Evolutionary conservation across 2,888 invertebrate genomes (phyloP), one percentile per base, ranked within the genome.

Genomic region (Hoplodrina blanda): DNA sequence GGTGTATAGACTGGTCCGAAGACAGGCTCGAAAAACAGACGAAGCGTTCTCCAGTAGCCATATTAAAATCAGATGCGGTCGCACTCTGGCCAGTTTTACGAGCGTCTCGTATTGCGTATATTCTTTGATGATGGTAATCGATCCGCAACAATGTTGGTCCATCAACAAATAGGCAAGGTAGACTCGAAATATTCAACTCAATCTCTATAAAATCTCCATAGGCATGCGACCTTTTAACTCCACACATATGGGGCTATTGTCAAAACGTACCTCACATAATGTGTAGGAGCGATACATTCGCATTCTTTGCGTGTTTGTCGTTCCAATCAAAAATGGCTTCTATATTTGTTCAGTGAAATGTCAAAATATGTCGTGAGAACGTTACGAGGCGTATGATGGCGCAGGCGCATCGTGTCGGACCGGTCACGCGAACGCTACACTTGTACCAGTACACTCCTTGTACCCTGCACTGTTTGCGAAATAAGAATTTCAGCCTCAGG

Each of bases 321-420:
- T 88, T 87, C 85, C 91, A 92, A 91, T 90, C 89, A 86, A 94
- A 95, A 93, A 93, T 94, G 92, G 91, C 93, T 94, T 94, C 91
- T 93, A 94, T 94, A 92, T 94, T 93, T 94, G 94, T 90, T 93
- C 91, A 92, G 91, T 92, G 94, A 94, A 95, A 95, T 93, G 94
- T 94, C 95, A 95, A 92, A 95, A 93, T 92, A 87, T 93, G 92
- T 94, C 94, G 94, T 94, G 94, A 93, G 94, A 95, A 94, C 88
- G 87, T 89, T 90, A 85, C 87, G 87, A 88, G 88, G 91, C 88
- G 89, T 89, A 90, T 90, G 92, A 91, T 85, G 85, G 88, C 89
- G 87, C 87, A 78, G 84, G 89, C 85, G 89, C 90, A 85, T 92
- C 92, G 93, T 93, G 93, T 89, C 88, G 85, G 90, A 85, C 91